Evolutionary conservation across 2,888 invertebrate species (phyloP).

Genomic region (Protodeltote pygarga): DNA sequence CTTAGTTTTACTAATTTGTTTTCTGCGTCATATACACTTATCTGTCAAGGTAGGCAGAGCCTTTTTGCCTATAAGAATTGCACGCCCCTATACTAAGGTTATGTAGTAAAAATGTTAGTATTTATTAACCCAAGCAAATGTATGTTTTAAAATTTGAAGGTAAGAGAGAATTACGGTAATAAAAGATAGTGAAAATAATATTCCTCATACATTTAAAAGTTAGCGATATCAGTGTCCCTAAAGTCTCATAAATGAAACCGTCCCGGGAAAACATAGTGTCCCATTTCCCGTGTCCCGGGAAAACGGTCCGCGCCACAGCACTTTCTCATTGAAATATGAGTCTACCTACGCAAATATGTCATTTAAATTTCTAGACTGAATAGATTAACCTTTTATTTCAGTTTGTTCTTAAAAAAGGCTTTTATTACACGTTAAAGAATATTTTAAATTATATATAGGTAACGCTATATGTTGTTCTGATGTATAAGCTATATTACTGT

Average conservation of each 20-base stretch:
- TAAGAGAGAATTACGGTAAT: neutral
- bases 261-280: constrained; percentile 17
- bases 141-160: no score
- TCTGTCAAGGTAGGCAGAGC: constrained; percentile 18
- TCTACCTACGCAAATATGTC: constrained; percentile 29
- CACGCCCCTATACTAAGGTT: no score
- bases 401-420: no score
- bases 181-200: no score
- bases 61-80: no score
- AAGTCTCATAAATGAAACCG: constrained; percentile 18
- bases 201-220: constrained; percentile 12
- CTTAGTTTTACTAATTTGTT: constrained; percentile 8
- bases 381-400: constrained; percentile 17
- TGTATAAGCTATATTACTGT: no score
- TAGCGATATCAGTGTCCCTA: constrained; percentile 9
- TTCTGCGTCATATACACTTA: constrained; percentile 3
- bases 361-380: constrained; percentile 32
- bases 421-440: no score
- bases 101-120: no score
- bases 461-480: no score
- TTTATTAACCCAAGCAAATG: no score
- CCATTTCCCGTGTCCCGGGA: constrained; percentile 20
- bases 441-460: no score
- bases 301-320: constrained; percentile 16
- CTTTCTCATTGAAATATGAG: constrained; percentile 29